Evolutionary conservation across 2,888 invertebrate species (phyloP), one percentile per base, ranked within the genome.

Genomic region (Pollenia amentaria): DNA sequence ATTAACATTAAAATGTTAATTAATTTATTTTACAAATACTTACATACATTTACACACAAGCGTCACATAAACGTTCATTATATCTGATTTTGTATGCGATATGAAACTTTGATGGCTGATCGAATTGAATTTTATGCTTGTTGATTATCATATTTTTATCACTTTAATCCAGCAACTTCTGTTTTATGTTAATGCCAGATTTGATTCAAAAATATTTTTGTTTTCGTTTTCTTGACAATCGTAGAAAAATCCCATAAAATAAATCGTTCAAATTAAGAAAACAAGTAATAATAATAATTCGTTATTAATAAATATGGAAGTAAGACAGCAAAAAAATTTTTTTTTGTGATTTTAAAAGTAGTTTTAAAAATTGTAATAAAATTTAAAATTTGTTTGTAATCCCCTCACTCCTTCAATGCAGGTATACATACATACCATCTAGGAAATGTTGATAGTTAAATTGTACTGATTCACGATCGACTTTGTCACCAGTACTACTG

Each of bases 1-100:
- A 79, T 79, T 79, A 79, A 62, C 79, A 79, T 79, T 64, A 64
- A 64, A 72, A 62, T 53, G 70, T 51, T 64, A 70, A 62, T 69
- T 70, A 53, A 79, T 69, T 51, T 18, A 29, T 53, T 53, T n/a
- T 16, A 40, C 9, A 40, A 2, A 29, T 29, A 29, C 29, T 29
- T 29, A 29, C 29, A 29, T 29, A 29, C 29, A 29, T 29, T 29
- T 29, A 29, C 29, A 29, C 29, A 4, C 29, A 29, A 29, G 3
- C 6, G 29, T 29, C 29, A 29, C 55, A 77, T 67, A 78, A 78
- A 69, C 78, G 51, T 60, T 42, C 40, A 79, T 79, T 70, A 70
- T 21, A 38, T 69, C 60, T 79, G 42, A n/a, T 65, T 46, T 55
- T 62, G n/a, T 18, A 60, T 16, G 8, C 69, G 62, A 42, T 67